phyloP scores from a whole-genome alignment of 2,888 invertebrate species.

The Nymphalis urticae region DNA sequence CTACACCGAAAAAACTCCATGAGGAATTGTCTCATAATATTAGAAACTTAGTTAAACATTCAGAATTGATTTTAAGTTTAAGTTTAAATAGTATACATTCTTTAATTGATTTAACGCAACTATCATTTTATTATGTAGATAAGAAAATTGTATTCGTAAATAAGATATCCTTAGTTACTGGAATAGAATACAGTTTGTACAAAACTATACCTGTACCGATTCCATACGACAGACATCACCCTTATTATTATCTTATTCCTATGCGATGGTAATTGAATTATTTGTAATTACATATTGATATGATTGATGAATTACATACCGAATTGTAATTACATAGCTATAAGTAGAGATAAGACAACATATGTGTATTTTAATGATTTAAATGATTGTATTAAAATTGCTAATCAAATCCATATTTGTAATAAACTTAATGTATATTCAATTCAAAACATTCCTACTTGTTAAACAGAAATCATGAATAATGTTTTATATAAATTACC shows the following conservation, averaged over 20 bases:
- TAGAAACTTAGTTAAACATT: neutral
- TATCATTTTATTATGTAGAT: constrained; percentile 30
- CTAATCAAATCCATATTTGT: neutral
- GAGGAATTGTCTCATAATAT: constrained; percentile 30
- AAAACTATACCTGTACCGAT: constrained; percentile 33
- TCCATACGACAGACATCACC: constrained; percentile 20
- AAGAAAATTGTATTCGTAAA: constrained; percentile 26
- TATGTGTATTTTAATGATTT: neutral
- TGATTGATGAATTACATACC: too few species aligned
- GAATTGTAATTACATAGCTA: too few species aligned
- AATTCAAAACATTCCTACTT: neutral
- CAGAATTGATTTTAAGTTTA: constrained; percentile 22
- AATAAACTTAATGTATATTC: neutral
- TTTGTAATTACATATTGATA: too few species aligned
- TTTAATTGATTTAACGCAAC: constrained; percentile 24
- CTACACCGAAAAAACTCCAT: constrained; percentile 32
- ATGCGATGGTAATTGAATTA: too few species aligned
- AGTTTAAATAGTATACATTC: constrained; percentile 28
- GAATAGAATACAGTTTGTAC: constrained; percentile 25
- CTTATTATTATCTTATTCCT: too few species aligned
- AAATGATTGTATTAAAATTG: neutral
- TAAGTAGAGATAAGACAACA: too few species aligned
- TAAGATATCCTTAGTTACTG: constrained; percentile 19
- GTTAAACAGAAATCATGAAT: neutral
- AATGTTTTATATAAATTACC: constrained; percentile 6